Percentiles rank a stretch among this genome's conserved stretches.
Evolutionary conservation across 2,113 vertebrate species (phyloP).

Genomic region (Calonectris borealis): DNA sequence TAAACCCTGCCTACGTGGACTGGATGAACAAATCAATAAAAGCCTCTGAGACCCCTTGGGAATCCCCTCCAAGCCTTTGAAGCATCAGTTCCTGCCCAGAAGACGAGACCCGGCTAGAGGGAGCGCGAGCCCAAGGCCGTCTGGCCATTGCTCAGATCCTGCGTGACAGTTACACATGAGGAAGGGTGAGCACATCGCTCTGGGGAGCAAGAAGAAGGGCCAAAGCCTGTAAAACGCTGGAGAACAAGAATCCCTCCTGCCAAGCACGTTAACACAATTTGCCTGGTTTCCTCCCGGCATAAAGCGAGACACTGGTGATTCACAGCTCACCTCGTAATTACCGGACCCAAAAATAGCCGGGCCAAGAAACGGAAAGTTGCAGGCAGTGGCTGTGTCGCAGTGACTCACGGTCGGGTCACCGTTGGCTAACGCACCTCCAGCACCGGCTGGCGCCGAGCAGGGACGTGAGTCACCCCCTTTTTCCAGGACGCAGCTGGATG

Average conservation of each 20-base stretch:
- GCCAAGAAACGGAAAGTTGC: slow-evolving; percentile 12
- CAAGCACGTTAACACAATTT: slow-evolving; percentile 34
- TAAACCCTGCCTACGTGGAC: background rate
- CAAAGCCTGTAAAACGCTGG: background rate
- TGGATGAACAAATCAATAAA: background rate
- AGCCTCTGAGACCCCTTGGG: background rate
- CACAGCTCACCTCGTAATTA: slow-evolving; percentile 48
- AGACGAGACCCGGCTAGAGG: background rate
- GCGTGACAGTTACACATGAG: background rate
- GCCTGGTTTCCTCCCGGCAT: slow-evolving; percentile 17
- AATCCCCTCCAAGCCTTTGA: background rate
- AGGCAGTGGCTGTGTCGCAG: background rate
- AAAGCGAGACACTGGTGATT: slow-evolving; percentile 53
- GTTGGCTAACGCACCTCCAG: background rate
- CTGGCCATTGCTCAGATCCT: background rate
- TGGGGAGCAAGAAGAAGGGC: slow-evolving; percentile 19
- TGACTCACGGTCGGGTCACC: slow-evolving; percentile 37
- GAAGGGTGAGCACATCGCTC: background rate
- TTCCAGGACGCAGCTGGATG: background rate
- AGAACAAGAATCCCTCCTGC: slow-evolving; percentile 34
- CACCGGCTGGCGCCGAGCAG: background rate
- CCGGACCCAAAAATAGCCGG: slow-evolving; percentile 14
- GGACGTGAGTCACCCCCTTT: background rate
- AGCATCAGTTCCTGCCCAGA: background rate
- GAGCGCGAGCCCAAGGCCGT: accelerated